Percentiles rank a stretch among this genome's conserved stretches.
Evolutionary conservation across 2,113 vertebrate species (phyloP).

Genomic region (Pampusana beccarii): DNA sequence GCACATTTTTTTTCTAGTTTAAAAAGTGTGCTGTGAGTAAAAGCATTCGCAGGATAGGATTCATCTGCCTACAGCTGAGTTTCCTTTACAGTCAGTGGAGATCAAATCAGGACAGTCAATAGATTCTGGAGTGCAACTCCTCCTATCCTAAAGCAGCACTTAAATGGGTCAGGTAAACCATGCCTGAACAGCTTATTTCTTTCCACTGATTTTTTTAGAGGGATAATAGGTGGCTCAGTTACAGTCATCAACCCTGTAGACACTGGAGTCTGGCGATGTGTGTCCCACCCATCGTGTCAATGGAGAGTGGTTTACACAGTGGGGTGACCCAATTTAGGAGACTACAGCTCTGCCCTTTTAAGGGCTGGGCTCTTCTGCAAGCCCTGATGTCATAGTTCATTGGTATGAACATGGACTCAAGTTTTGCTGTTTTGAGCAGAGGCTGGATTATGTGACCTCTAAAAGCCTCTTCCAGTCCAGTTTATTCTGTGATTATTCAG

Average conservation of each 20-base stretch:
- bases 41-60: not conserved
- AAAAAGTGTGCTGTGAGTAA: not conserved
- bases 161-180: not conserved
- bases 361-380: not conserved
- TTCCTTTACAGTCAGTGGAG: not conserved
- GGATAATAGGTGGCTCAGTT: not conserved
- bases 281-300: not conserved
- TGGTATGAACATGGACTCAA: rapidly evolving
- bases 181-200: not conserved
- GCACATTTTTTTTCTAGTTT: not conserved
- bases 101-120: conserved; percentile 15
- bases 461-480: not conserved
- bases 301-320: not conserved
- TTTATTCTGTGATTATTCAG: not conserved
- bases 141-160: not conserved
- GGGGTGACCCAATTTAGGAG: rapidly evolving
- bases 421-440: not conserved
- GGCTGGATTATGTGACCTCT: not conserved
- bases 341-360: not conserved
- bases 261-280: not conserved
- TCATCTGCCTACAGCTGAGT: not conserved
- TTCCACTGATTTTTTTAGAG: not conserved
- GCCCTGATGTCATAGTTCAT: rapidly evolving
- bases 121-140: not conserved
- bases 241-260: not conserved